phyloP scores from a whole-genome alignment of 2,888 invertebrate genomes.

The Tetranychus truncatus region DNA sequence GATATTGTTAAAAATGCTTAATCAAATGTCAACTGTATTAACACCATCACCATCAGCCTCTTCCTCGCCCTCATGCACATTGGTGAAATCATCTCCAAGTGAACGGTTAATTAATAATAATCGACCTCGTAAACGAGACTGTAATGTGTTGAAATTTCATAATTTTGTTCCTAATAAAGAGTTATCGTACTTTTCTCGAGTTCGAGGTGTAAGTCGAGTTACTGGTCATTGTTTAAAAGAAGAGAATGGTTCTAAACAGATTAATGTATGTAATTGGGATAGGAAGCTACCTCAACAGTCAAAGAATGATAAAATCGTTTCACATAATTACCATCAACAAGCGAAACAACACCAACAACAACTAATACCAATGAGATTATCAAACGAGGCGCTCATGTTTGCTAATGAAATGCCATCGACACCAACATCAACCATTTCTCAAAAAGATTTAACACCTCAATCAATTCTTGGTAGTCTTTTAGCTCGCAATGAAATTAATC shows the following conservation, averaged over 20 bases:
- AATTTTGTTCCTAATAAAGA: slow-evolving; percentile 9
- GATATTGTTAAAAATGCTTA: too few species aligned
- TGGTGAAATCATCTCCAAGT: neutral
- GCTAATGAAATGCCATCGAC: neutral
- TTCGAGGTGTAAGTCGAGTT: neutral
- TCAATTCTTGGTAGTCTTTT: neutral
- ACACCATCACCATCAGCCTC: neutral
- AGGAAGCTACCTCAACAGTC: neutral
- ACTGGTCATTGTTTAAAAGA: slow-evolving; percentile 21
- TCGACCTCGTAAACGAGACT: neutral
- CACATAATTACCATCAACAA: neutral
- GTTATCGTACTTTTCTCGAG: neutral
- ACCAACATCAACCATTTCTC: neutral
- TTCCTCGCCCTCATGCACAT: neutral
- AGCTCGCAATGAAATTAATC: neutral
- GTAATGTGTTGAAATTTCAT: slow-evolving; percentile 8
- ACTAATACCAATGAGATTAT: neutral
- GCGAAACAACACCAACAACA: too few species aligned
- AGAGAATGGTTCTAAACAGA: slow-evolving; percentile 28
- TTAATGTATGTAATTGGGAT: slow-evolving; percentile 27
- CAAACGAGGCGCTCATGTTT: neutral
- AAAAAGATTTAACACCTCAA: neutral
- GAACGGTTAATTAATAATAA: neutral
- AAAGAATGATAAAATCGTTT: neutral
- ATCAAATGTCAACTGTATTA: too few species aligned